phyloP scores from a whole-genome alignment of 2,113 vertebrate species.

The Isurus oxyrinchus region DNA sequence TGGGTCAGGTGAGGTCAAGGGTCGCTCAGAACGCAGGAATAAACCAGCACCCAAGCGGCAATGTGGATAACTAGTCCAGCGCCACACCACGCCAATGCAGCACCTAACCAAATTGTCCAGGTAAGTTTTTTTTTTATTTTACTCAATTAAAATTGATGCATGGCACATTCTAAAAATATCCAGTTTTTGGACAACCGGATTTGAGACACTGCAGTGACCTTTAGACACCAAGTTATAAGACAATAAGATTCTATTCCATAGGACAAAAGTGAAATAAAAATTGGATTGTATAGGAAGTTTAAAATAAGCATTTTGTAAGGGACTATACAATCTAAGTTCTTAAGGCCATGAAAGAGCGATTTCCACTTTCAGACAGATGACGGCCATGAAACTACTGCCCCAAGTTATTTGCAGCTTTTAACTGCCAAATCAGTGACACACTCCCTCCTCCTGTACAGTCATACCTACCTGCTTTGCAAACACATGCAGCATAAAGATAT shows the following conservation, averaged over 20 bases:
- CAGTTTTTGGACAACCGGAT: too few species aligned
- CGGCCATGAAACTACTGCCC: not conserved
- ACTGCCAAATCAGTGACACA: not conserved
- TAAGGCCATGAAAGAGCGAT: not conserved
- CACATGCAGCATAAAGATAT: slow-evolving; percentile 81
- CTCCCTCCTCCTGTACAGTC: not conserved
- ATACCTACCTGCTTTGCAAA: slow-evolving; percentile 80
- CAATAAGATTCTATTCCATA: not conserved
- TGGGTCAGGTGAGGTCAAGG: too few species aligned
- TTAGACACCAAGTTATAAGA: not conserved
- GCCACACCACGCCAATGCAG: too few species aligned
- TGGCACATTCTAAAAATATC: too few species aligned
- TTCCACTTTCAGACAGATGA: not conserved
- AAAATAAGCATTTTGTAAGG: not conserved
- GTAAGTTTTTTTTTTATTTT: too few species aligned
- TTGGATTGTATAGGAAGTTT: not conserved
- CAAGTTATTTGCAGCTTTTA: not conserved
- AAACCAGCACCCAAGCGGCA: too few species aligned
- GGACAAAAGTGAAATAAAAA: not conserved
- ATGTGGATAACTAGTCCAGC: too few species aligned
- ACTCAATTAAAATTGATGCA: too few species aligned
- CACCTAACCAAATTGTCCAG: too few species aligned
- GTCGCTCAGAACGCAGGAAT: too few species aligned
- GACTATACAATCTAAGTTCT: not conserved
- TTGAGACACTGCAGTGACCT: not conserved